Base-by-base conservation (phyloP, 2,888 invertebrate species). In the Agrochola litura region DNA sequence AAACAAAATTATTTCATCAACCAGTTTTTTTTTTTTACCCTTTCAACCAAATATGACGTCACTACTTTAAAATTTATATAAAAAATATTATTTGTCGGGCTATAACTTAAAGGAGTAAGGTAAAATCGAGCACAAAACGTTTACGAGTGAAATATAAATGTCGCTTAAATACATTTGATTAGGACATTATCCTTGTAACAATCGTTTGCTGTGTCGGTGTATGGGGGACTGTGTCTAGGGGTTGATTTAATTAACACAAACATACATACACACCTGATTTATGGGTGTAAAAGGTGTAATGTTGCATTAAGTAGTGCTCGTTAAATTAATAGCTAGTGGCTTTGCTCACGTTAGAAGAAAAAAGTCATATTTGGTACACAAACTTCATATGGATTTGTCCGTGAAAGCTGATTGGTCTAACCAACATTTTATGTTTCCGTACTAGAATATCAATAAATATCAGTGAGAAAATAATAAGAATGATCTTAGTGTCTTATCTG, bases 171-270 rank as follows among this genome's bases (percentile, higher is more conserved):
- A 65, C 49, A 83, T 83, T 83, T 70, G 74, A 74, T 83, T 69
- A 80, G 14, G 19, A 71, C 54, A 56, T 76, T 66, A 75, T 69
- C 49, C 54, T 65, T 71, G 56, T 30, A 79, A 68, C 52, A 61
- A 79, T 79, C 79, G 71, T 69, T 61, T 1, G 14, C 14, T 54
- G 14, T 12, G 70, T 14, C 37, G 25, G 16, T 63, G 41, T 66
- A 43, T 74, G 0, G 81, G 79, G 79, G 75, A 14, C 58, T n/a
- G 68, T 25, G 54, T 56, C 77, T 14, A 67, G 82, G 80, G 80
- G 66, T 72, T 63, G 79, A 77, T 79, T 82, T 79, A 79, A 83
- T 80, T 76, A 79, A 68, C 70, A 75, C 49, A 73, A 69, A 69
- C 54, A 56, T 56, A 73, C 74, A 71, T 9, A 74, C 79, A 83